phyloP scores from a whole-genome alignment of 2,888 invertebrate genomes.

The Galeopsomyia nigrocyanea region DNA sequence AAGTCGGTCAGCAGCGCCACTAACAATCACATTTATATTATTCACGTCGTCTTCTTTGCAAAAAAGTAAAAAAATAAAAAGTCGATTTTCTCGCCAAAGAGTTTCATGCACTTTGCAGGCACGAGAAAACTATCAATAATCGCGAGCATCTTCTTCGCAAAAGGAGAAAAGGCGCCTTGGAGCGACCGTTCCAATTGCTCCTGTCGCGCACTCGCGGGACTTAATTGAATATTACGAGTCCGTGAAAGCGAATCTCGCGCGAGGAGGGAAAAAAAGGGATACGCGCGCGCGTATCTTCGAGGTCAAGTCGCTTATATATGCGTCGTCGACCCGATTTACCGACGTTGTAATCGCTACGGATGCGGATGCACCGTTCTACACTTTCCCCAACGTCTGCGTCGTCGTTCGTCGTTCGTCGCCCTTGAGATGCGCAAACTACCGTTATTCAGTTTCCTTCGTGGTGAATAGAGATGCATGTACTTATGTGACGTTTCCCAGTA shows the following conservation, averaged over 20 bases:
- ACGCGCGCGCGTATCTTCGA: slow-evolving; percentile 27
- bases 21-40: no score
- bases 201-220: no score
- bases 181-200: slow-evolving; percentile 25
- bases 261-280: slow-evolving; percentile 14
- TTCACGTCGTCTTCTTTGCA: no score
- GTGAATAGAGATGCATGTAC: no score
- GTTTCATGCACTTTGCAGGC: background rate
- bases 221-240: slow-evolving; percentile 32
- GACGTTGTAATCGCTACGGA: slow-evolving; percentile 16
- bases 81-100: slow-evolving; percentile 10
- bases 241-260: slow-evolving; percentile 48
- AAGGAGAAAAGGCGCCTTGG: background rate
- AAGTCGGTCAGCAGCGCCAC: no score
- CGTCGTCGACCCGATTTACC: slow-evolving; percentile 49
- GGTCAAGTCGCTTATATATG: slow-evolving; percentile 9
- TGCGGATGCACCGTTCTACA: slow-evolving; percentile 40
- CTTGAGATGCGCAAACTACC: no score
- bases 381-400: slow-evolving; percentile 34
- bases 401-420: no score
- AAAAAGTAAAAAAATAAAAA: background rate
- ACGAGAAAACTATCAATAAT: slow-evolving; percentile 12
- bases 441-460: no score
- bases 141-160: background rate
- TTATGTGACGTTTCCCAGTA: no score